phyloP scores from a whole-genome alignment of 2,113 vertebrate species.

The Hemibagrus wyckioides region DNA sequence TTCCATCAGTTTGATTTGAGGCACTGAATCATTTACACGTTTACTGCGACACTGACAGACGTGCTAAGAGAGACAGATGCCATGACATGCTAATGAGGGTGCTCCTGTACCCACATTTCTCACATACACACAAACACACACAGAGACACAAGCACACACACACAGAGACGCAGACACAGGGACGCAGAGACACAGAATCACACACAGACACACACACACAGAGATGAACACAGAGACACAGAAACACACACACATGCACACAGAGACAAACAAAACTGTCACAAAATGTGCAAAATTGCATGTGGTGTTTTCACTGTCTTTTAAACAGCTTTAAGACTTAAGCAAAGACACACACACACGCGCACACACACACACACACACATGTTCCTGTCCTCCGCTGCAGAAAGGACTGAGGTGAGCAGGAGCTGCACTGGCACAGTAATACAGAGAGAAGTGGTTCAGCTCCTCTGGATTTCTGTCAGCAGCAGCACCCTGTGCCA shows the following conservation, averaged over 20 bases:
- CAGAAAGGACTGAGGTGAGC: constrained; percentile 37
- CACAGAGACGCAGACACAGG: no score
- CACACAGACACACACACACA: no score
- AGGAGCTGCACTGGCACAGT: constrained; percentile 44
- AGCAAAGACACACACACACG: neutral
- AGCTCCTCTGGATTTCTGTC: constrained; percentile 60
- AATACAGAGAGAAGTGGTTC: constrained; percentile 54
- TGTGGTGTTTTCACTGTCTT: neutral
- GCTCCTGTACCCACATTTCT: neutral
- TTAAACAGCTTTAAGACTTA: neutral
- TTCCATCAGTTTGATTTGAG: neutral
- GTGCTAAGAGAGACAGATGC: neutral
- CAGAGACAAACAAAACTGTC: no score
- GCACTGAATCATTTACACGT: neutral
- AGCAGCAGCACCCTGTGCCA: constrained; percentile 34
- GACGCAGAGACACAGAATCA: no score
- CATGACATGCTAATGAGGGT: neutral
- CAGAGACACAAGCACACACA: no score
- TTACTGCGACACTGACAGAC: neutral
- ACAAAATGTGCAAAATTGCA: neutral
- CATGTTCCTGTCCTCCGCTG: neutral
- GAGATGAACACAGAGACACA: no score
- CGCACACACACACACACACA: neutral
- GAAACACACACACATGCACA: no score
- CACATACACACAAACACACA: no score